Evolutionary conservation across 2,888 invertebrate genomes (phyloP).

Genomic region (Lottia gigantea): DNA sequence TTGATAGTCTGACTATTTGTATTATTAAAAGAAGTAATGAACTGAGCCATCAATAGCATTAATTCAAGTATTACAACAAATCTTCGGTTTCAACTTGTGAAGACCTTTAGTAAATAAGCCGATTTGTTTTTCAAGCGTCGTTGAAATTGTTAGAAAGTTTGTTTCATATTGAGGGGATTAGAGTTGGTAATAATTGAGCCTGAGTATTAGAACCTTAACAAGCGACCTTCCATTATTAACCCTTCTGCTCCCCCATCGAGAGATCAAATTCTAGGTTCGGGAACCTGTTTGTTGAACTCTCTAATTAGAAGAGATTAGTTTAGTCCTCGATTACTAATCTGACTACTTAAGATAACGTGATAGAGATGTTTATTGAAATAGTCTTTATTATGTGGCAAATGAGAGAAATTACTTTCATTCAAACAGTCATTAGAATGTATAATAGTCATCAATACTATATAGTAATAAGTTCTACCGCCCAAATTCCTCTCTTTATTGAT

Average conservation of each 20-base stretch:
- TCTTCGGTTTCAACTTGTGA: no score
- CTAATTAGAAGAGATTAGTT: background rate
- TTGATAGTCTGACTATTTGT: no score
- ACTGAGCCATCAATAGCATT: no score
- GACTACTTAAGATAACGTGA: background rate
- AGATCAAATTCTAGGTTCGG: background rate
- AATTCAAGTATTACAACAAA: no score
- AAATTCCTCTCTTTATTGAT: background rate
- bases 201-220: background rate
- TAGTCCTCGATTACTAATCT: background rate
- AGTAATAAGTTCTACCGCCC: background rate
- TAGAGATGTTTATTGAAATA: background rate
- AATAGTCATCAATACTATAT: background rate
- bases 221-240: background rate
- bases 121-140: conserved; percentile 10
- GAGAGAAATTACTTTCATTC: no score
- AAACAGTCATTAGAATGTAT: no score
- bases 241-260: background rate
- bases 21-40: no score
- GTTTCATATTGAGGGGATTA: conserved; percentile 1
- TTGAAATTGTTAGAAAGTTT: conserved; percentile 11
- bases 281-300: background rate
- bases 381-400: no score
- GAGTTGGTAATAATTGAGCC: background rate
- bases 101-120: background rate